These are phyloP conservation scores for Cephus pulcher DNA, from an alignment of 2,888 invertebrate species.

Conservation along the genomic window DNA sequence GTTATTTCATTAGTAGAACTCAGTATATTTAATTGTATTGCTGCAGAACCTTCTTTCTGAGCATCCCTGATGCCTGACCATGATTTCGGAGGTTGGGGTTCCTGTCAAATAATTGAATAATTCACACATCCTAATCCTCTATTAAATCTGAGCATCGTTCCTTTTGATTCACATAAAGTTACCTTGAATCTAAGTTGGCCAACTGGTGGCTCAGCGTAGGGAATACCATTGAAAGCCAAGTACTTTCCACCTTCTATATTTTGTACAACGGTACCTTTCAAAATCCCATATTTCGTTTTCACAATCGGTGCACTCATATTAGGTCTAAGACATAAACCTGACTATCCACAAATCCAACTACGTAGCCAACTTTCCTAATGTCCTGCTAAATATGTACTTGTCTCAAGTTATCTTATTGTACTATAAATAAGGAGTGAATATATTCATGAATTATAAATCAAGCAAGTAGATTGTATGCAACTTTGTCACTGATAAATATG, in stretches of 20 bases:
- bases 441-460: background rate
- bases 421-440: background rate
- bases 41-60: conserved; percentile 41
- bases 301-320: conserved; percentile 46
- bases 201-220: conserved; percentile 63
- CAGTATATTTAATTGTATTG: background rate
- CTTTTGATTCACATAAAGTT: conserved; percentile 6
- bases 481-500: too few relatives aligned
- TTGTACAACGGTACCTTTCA: conserved; percentile 48
- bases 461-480: background rate
- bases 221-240: conserved; percentile 59
- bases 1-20: background rate
- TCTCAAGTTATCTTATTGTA: background rate
- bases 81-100: conserved; percentile 62
- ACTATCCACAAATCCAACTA: background rate
- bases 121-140: background rate
- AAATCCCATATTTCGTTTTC: conserved; percentile 49
- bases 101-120: conserved; percentile 36
- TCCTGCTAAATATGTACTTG: background rate
- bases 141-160: background rate
- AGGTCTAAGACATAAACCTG: conserved; percentile 11
- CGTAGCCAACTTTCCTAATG: background rate
- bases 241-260: conserved; percentile 47
- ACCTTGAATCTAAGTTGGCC: conserved; percentile 63
- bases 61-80: conserved; percentile 67